Base-by-base conservation (phyloP, 2,113 vertebrate genomes). In the Tyto alba region DNA sequence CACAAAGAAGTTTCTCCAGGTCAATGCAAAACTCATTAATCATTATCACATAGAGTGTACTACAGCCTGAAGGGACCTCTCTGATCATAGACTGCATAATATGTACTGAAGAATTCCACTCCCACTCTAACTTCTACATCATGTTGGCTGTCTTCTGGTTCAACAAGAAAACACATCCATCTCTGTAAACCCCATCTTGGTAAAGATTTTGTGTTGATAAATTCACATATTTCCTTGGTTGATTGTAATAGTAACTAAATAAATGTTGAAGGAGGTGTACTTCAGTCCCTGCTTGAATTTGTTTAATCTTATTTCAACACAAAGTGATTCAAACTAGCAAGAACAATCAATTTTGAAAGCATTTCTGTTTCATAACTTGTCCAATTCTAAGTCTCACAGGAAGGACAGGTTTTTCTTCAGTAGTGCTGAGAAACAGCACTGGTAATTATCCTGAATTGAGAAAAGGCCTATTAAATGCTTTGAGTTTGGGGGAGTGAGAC, bases 21-120 rank as follows among this genome's bases (percentile, higher is more conserved):
- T 52, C 38, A 55, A 27, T 56, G 23, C 18, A 84, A 66, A 90
- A 16, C 26, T 71, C 22, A 30, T 57, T 22, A n/a, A n/a, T 9
- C n/a, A 15, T 10, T 43, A 21, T 34, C 52, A 34, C 6, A 3
- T 3, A n/a, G 26, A 2, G 6, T 17, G 38, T 36, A 4, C 4
- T 57, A 48, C 13, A 90, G n/a, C 21, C 55, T 36, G 23, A 64
- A 29, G 27, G 18, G 47, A 71, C 23, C 8, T 9, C 16, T 40
- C 10, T 67, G 59, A 47, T 47, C 38, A 32, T 2, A 68, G 47
- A 34, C 6, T 6, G 26, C 21, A 5, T 13, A 59, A 34, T 13
- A 30, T 2, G 4, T 2, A 29, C 41, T 21, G 30, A 48, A 88
- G 59, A 72, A 52, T 19, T 60, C 45, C 30, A 68, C 7, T 27